Evolutionary conservation across 2,113 vertebrate species (phyloP), one percentile per base, ranked within the genome.

Genomic region (Podilymbus podiceps): DNA sequence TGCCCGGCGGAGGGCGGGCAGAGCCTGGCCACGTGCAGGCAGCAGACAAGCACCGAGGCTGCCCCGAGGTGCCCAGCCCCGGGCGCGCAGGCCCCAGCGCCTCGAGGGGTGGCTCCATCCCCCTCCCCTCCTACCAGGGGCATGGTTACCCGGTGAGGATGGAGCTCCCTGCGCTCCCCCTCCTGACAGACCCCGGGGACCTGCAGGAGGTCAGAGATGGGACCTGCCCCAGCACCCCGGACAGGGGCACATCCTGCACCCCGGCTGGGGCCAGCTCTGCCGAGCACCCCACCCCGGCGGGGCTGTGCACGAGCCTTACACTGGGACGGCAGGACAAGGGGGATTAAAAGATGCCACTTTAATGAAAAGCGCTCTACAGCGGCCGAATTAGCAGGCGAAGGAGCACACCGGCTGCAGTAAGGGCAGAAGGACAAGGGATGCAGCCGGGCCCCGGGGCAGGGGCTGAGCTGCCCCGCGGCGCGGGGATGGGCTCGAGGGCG

Each of bases 281-380:
- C 33, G 46, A 50, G 74, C 28, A 49, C 15, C 31, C 59, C 20
- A 8, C 5, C 0, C 55, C 50, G 40, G 35, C 3, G 0, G 2
- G 35, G 64, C 91, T 20, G 31, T 0, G 5, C 52, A 25, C 9
- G 19, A n/a, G n/a, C n/a, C n/a, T n/a, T 64, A 58, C 62, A 49
- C 53, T 23, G 42, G 0, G 56, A 44, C 4, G 24, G 66, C 19
- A 40, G 62, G 62, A 72, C 77, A 56, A 68, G 75, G 38, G 2
- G 42, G 23, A 96, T 89, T 73, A 89, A 22, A 66, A 69, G 85
- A 89, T 50, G 81, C 93, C 90, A 76, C 94, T 93, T 90, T 88
- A 95, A 95, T 94, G 94, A 90, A 88, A 88, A 89, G 81, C 87
- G 56, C 49, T 18, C 15, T 1, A 60, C 38, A 28, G 28, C 2